Evolutionary conservation across 2,113 vertebrate genomes (phyloP), one percentile per base, ranked within the genome.

Genomic region (Albula glossodonta): DNA sequence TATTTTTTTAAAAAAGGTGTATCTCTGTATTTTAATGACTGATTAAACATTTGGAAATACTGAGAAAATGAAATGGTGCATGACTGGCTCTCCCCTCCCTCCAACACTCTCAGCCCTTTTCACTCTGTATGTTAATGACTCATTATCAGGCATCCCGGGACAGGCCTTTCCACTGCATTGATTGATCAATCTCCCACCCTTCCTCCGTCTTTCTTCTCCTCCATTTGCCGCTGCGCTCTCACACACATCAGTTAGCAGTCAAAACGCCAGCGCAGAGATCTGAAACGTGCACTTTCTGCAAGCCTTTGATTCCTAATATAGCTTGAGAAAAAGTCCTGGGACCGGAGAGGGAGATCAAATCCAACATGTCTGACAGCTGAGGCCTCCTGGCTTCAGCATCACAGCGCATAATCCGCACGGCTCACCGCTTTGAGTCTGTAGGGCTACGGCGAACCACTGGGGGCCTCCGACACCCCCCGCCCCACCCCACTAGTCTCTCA

Each of bases 281-380:
- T 81, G 80, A 51, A 51, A 17, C 19, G 49, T 79, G 50, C 60
- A 50, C 48, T 80, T 77, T 41, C 31, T 77, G 25, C 25, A 31
- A 56, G n/a, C 31, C 78, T 79, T 79, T 79, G 78, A 81, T 52
- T 81, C 49, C 80, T 81, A 81, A 81, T 51, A 81, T 53, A 53
- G 80, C 51, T 9, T 48, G 31, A 48, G 56, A 57, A 63, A 41
- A 25, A 41, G 41, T 41, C 5, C 52, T 41, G 31, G 81, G 7
- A 82, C 52, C 53, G 22, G 25, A 48, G 22, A 83, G 50, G 25
- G 41, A 63, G 53, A 41, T 81, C 49, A 82, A 82, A 57, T 9
- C 53, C 3, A 19, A 5, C n/a, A n/a, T 12, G 22, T 19, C 70
- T 74, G 70, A 74, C 70, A 31, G n/a, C 4, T 2, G n/a, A 74